Evolutionary conservation across 1,140 invertebrate genomes (phyloP).

Genomic region (Drosophila funebris): DNA sequence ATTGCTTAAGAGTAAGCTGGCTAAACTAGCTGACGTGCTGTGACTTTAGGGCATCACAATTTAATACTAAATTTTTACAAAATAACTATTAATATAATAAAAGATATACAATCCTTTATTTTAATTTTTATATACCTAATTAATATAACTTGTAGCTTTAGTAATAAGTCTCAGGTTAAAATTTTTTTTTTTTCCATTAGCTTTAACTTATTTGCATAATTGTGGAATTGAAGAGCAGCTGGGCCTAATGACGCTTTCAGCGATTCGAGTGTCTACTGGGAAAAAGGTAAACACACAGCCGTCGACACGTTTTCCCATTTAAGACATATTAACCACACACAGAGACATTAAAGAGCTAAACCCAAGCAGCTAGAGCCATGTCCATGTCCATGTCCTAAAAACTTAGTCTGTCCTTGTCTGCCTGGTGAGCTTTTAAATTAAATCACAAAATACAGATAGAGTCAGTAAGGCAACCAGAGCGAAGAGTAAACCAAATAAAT

Average conservation of each 20-base stretch:
- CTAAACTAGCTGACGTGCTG: too few relatives aligned
- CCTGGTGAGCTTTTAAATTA: constrained; percentile 73
- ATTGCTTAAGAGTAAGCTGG: too few relatives aligned
- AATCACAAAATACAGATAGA: constrained; percentile 77
- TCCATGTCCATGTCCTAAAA: constrained; percentile 46
- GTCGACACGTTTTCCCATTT: constrained; percentile 70
- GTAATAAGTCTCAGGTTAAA: too few relatives aligned
- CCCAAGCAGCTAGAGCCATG: not conserved
- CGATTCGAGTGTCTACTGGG: constrained; percentile 30
- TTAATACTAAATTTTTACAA: too few relatives aligned
- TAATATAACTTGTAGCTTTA: too few relatives aligned
- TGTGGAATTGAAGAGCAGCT: constrained; percentile 18
- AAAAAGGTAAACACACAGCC: constrained; percentile 37
- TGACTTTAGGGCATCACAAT: too few relatives aligned
- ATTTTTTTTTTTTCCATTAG: constrained; percentile 3
- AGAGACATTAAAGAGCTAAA: constrained; percentile 19
- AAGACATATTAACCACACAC: constrained; percentile 60
- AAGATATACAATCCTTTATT: too few relatives aligned
- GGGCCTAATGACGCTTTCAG: constrained; percentile 33
- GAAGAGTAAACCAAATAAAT: constrained; percentile 76
- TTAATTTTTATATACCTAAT: too few relatives aligned
- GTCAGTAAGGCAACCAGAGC: constrained; percentile 52
- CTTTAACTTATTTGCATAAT: constrained; percentile 22
- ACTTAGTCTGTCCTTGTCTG: constrained; percentile 21
- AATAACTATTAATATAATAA: too few relatives aligned